These are phyloP conservation scores for Ophioninae sp. DNA, from an alignment of 2,888 invertebrate species.

Conservation along the genomic window DNA sequence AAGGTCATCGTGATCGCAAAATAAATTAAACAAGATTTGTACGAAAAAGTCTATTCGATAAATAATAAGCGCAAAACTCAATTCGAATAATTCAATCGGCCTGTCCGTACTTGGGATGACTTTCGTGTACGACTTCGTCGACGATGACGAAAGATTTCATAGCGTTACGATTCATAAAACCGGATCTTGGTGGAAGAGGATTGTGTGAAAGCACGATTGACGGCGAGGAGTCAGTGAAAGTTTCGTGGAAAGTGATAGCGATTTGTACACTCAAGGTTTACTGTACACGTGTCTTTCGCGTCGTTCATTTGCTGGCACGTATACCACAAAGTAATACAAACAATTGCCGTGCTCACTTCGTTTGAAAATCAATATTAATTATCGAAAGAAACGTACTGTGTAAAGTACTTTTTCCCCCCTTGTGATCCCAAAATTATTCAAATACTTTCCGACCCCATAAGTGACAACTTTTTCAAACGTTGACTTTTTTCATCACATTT, in stretches of 20 bases:
- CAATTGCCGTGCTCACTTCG: background rate
- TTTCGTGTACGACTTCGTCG: background rate
- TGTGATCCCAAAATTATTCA: no score
- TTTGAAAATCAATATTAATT: background rate
- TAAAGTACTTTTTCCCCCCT: background rate
- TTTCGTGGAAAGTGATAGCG: constrained; percentile 79
- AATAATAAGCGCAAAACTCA: background rate
- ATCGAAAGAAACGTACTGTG: background rate
- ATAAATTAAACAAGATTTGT: background rate
- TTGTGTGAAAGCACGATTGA: constrained; percentile 71
- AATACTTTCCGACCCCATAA: no score
- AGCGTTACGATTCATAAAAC: constrained; percentile 69
- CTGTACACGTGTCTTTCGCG: background rate
- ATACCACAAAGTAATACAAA: background rate
- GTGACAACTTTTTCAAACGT: no score
- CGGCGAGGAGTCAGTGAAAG: constrained; percentile 76
- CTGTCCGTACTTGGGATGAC: background rate
- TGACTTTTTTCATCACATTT: no score
- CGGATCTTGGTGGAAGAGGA: constrained; percentile 70
- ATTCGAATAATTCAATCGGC: background rate
- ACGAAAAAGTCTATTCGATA: background rate
- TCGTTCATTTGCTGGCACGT: background rate
- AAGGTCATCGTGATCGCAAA: background rate
- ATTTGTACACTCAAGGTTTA: constrained; percentile 68
- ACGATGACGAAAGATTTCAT: constrained; percentile 53